A percentile compares a stretch with the other conserved stretches of the same genome.
phyloP scores from a whole-genome alignment of 2,113 vertebrate genomes.

The Eptatretus burgeri region DNA sequence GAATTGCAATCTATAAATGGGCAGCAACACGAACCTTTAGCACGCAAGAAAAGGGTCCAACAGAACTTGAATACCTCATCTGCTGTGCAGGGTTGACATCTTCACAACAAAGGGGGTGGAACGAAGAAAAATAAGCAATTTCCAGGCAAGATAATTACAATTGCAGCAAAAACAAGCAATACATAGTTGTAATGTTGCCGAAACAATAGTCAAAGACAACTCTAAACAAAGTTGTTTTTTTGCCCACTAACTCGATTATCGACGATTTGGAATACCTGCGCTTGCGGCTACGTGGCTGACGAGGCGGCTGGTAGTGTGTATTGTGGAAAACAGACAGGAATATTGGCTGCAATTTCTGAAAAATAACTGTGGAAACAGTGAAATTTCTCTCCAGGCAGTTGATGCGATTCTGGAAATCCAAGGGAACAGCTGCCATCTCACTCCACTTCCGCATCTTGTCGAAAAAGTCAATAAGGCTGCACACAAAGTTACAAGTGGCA shows the following conservation, averaged over 20 bases:
- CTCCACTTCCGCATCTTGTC: constrained; percentile 97
- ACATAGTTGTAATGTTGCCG: background rate
- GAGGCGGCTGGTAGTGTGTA: constrained; percentile 36
- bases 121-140: background rate
- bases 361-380: constrained; percentile 79
- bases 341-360: constrained; percentile 88
- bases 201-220: background rate
- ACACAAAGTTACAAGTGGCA: constrained; percentile 10
- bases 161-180: background rate
- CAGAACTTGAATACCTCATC: constrained; percentile 87
- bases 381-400: constrained; percentile 72
- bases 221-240: background rate
- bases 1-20: too few relatives aligned
- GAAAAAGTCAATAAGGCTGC: constrained; percentile 89
- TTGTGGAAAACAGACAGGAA: constrained; percentile 81
- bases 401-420: constrained; percentile 54
- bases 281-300: constrained; percentile 51
- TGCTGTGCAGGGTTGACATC: constrained; percentile 39
- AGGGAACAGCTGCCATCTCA: constrained; percentile 59
- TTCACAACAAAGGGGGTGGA: constrained; percentile 14
- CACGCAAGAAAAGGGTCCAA: constrained; percentile 90
- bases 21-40: constrained; percentile 38
- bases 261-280: constrained; percentile 25
- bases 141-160: background rate
- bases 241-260: background rate